These are phyloP conservation scores for Noctua pronuba DNA, from an alignment of 2,888 invertebrate genomes.

Conservation along the genomic window DNA sequence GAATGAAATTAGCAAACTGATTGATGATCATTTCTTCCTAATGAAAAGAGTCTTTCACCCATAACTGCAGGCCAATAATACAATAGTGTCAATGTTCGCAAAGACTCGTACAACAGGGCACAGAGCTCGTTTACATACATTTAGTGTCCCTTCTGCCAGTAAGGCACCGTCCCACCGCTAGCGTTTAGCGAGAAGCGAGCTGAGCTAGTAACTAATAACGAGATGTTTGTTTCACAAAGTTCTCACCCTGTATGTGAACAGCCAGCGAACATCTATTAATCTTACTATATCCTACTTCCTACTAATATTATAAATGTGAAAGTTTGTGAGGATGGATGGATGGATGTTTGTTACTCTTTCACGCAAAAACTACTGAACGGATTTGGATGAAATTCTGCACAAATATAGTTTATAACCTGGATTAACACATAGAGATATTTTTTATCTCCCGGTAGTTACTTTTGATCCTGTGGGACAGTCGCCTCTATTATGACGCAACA, in stretches of 20 bases:
- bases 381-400: too few species aligned
- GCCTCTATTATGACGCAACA: too few species aligned
- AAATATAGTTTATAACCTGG: too few species aligned
- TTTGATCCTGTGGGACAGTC: too few species aligned
- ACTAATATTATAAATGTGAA: too few species aligned
- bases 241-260: not conserved
- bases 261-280: not conserved
- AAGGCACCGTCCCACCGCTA: not conserved
- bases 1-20: not conserved
- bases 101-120: constrained; percentile 1
- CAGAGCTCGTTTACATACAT: constrained; percentile 52
- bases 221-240: not conserved
- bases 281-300: too few species aligned
- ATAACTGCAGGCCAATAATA: not conserved
- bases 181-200: not conserved
- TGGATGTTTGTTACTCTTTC: too few species aligned
- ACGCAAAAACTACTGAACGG: too few species aligned
- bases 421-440: too few species aligned
- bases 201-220: not conserved
- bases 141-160: constrained; percentile 35
- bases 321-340: too few species aligned
- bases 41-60: constrained; percentile 2
- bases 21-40: not conserved
- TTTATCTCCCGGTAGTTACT: too few species aligned
- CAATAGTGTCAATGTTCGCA: constrained; percentile 31